Conservation (phyloP, 1,140 invertebrate genomes). For the Pseudomyrmex concolor region DNA sequence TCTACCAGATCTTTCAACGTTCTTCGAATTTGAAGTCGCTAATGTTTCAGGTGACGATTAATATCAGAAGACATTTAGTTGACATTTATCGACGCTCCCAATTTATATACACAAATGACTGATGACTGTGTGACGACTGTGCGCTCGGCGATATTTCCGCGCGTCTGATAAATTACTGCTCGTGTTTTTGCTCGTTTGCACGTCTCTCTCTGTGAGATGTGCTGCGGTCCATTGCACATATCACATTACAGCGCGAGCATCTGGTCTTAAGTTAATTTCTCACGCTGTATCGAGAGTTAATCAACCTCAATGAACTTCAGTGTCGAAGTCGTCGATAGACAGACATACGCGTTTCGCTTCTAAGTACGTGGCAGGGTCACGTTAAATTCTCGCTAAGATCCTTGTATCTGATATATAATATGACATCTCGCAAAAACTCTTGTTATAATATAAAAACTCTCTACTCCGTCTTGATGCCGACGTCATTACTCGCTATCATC, state of each 20-base stretch:
- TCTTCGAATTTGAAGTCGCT: too few relatives aligned
- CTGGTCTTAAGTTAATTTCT: slow-evolving; percentile 57
- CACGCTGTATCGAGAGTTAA: slow-evolving; percentile 59
- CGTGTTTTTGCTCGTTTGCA: slow-evolving; percentile 14
- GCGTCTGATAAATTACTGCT: slow-evolving; percentile 43
- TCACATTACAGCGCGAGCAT: slow-evolving; percentile 41
- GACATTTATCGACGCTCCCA: slow-evolving; percentile 42
- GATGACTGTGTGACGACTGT: slow-evolving; percentile 4
- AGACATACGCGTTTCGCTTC: slow-evolving; percentile 37
- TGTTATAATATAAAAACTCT: too few relatives aligned
- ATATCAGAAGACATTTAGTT: slow-evolving; percentile 22
- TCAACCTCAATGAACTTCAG: slow-evolving; percentile 54
- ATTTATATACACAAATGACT: slow-evolving; percentile 17
- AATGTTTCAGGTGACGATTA: too few relatives aligned
- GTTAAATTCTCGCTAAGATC: slow-evolving; percentile 32
- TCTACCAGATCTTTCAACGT: too few relatives aligned
- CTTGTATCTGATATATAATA: slow-evolving; percentile 55
- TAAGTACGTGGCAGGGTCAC: slow-evolving; percentile 46
- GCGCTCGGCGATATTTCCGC: slow-evolving; percentile 21
- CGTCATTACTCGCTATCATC: slow-evolving; percentile 30
- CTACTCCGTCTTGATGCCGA: slow-evolving; percentile 19
- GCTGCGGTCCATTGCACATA: slow-evolving; percentile 40
- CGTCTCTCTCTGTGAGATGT: slow-evolving; percentile 31
- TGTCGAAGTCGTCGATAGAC: slow-evolving; percentile 56
- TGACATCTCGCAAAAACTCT: neutral